phyloP scores from a whole-genome alignment of 2,888 invertebrate genomes.

The Sipunculus nudus region DNA sequence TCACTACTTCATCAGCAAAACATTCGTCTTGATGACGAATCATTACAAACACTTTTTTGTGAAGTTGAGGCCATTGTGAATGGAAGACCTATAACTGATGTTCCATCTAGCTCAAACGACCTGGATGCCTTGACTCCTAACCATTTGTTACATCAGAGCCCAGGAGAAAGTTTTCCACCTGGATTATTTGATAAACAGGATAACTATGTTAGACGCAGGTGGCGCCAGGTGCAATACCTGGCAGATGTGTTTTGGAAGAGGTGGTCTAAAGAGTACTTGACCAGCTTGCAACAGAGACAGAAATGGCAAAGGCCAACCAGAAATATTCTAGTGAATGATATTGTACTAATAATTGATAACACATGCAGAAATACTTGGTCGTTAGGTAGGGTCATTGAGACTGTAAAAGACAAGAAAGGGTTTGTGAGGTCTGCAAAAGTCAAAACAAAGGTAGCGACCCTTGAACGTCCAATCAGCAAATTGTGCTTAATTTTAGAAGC shows the following conservation, averaged over 20 bases:
- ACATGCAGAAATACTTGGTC: conserved; percentile 19
- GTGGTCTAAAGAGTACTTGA: conserved; percentile 23
- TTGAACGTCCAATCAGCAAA: no score
- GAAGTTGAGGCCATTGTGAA: conserved; percentile 6
- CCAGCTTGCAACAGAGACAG: conserved; percentile 11
- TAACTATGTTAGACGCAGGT: conserved; percentile 23
- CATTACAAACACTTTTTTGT: background rate
- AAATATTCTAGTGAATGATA: conserved; percentile 14
- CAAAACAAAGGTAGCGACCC: no score
- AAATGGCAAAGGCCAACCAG: conserved; percentile 3
- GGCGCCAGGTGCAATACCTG: conserved; percentile 30
- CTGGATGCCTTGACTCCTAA: background rate
- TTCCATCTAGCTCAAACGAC: background rate
- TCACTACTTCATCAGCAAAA: background rate
- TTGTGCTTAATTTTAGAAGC: no score
- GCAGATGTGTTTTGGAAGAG: conserved; percentile 24
- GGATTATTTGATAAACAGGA: conserved; percentile 20
- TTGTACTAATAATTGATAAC: conserved; percentile 23
- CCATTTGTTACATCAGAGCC: background rate
- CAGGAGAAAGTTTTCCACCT: conserved; percentile 8
- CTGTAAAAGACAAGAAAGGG: background rate
- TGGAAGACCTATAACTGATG: background rate
- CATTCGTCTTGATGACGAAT: background rate
- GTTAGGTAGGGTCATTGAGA: conserved; percentile 7
- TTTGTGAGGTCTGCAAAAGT: background rate